Percentiles rank a stretch among this genome's conserved stretches.
phyloP scores from a whole-genome alignment of 2,888 invertebrate genomes.

The Epinotia nisella region DNA sequence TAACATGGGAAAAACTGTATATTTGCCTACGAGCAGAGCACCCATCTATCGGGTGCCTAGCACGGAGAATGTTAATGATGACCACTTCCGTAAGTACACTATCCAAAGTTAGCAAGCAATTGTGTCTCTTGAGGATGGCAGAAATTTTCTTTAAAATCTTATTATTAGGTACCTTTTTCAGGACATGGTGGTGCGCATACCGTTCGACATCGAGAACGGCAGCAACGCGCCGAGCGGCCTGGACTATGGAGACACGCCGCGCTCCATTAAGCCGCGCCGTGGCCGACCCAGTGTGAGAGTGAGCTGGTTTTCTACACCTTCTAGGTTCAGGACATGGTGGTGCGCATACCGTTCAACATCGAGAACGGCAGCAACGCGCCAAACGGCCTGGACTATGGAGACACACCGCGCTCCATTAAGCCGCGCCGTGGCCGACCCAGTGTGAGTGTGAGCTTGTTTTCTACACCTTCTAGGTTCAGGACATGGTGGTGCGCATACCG shows the following conservation, averaged over 20 bases:
- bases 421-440: slow-evolving; percentile 75
- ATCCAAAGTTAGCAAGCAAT: no score
- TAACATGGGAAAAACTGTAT: no score
- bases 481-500: slow-evolving; percentile 78
- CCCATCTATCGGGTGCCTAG: no score
- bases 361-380: slow-evolving; percentile 61
- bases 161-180: slow-evolving; percentile 46
- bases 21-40: no score
- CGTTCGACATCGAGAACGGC: slow-evolving; percentile 76
- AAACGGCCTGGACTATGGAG: slow-evolving; percentile 60
- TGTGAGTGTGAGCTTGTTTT: slow-evolving; percentile 62
- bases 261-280: slow-evolving; percentile 69
- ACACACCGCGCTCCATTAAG: slow-evolving; percentile 65
- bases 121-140: no score
- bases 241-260: slow-evolving; percentile 65
- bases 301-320: no score
- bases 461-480: no score
- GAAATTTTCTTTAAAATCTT: no score
- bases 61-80: no score
- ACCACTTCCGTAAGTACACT: no score
- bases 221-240: slow-evolving; percentile 51
- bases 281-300: slow-evolving; percentile 75
- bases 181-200: slow-evolving; percentile 77
- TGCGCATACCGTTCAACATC: slow-evolving; percentile 79
- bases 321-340: no score